Percentiles rank a stretch among this genome's conserved stretches.
Evolutionary conservation across 2,888 invertebrate species (phyloP).

Genomic region (Ecliptopera silaceata): DNA sequence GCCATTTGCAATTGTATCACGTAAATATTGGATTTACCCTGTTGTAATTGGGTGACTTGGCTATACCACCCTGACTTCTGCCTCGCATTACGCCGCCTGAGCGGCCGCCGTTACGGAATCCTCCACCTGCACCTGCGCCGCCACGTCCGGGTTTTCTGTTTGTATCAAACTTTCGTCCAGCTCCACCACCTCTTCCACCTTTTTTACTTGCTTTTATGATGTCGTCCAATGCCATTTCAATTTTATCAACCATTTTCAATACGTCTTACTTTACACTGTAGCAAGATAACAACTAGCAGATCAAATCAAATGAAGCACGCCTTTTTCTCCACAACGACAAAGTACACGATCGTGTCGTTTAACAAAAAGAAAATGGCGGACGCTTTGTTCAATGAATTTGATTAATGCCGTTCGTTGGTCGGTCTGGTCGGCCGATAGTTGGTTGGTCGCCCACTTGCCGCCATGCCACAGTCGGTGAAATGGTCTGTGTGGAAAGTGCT

Average conservation of each 20-base stretch:
- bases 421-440: too few species aligned
- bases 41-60: slow-evolving; percentile 85
- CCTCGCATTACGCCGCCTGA: slow-evolving; percentile 85
- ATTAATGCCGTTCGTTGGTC: too few species aligned
- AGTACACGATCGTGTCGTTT: not conserved
- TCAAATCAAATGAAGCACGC: not conserved
- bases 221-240: slow-evolving; percentile 98
- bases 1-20: slow-evolving; percentile 72
- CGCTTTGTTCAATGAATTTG: too few species aligned
- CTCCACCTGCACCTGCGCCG: slow-evolving; percentile 64
- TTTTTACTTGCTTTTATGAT: slow-evolving; percentile 94
- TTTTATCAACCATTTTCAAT: slow-evolving; percentile 93
- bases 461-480: not conserved
- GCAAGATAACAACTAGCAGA: not conserved
- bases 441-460: too few species aligned
- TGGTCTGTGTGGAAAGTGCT: too few species aligned
- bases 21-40: slow-evolving; percentile 84
- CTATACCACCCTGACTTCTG: slow-evolving; percentile 87
- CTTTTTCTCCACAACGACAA: not conserved
- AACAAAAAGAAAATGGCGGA: slow-evolving; percentile 28
- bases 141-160: slow-evolving; percentile 71
- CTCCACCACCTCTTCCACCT: slow-evolving; percentile 83
- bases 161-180: slow-evolving; percentile 75
- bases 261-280: not conserved
- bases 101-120: slow-evolving; percentile 80